Conservation (phyloP, 2,113 vertebrate species). For the Morone saxatilis region DNA sequence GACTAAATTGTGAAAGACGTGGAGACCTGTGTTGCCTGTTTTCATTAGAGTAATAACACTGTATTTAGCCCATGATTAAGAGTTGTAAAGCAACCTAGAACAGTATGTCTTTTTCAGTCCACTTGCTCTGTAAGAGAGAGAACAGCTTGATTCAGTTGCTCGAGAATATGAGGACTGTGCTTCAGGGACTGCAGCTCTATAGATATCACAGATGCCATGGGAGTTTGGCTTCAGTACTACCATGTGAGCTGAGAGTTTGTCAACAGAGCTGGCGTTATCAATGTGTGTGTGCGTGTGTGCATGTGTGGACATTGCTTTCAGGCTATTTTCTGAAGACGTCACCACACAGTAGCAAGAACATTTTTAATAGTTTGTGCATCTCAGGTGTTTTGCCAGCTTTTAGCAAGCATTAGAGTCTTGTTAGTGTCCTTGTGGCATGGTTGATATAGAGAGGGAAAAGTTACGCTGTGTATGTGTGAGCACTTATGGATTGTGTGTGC, state of each 20-base stretch:
- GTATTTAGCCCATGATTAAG: neutral
- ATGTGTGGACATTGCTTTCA: neutral
- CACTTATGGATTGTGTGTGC: slow-evolving; percentile 3
- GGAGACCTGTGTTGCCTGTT: neutral
- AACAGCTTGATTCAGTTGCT: slow-evolving; percentile 39
- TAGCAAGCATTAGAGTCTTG: slow-evolving; percentile 13
- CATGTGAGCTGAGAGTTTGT: slow-evolving; percentile 50
- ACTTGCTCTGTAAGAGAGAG: slow-evolving; percentile 11
- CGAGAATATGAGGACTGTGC: slow-evolving; percentile 32
- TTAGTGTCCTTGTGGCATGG: slow-evolving; percentile 14
- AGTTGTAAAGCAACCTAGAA: neutral
- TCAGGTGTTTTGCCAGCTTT: slow-evolving; percentile 32
- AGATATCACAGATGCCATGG: slow-evolving; percentile 61
- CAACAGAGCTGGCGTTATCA: slow-evolving; percentile 39
- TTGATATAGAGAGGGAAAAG: slow-evolving; percentile 16
- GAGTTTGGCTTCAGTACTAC: slow-evolving; percentile 44
- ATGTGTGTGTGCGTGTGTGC: slow-evolving; percentile 15
- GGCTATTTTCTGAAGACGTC: slow-evolving; percentile 27
- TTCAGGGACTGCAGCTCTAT: slow-evolving; percentile 50
- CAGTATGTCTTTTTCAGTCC: neutral
- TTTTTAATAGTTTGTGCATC: slow-evolving; percentile 18
- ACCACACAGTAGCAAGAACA: slow-evolving; percentile 11
- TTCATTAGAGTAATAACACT: neutral
- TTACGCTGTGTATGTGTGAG: slow-evolving; percentile 12
- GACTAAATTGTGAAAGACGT: neutral